Evolutionary conservation across 2,888 invertebrate genomes (phyloP).

Genomic region (Micropterix aruncella): DNA sequence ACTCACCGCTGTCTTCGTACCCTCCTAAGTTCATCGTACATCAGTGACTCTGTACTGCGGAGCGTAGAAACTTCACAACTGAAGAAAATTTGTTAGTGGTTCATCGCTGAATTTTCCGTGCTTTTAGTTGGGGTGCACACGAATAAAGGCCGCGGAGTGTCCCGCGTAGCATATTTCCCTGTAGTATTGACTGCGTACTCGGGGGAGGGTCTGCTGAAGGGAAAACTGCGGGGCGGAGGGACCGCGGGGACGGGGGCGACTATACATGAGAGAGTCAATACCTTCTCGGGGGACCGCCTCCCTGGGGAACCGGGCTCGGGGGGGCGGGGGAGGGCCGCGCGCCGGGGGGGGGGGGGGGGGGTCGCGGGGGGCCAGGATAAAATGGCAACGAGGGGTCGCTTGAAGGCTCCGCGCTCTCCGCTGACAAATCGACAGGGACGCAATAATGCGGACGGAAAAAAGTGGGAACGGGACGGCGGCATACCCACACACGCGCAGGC

Average conservation of each 20-base stretch:
- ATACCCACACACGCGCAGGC: slow-evolving; percentile 5
- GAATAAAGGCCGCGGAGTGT: slow-evolving; percentile 14
- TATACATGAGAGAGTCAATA: slow-evolving; percentile 26
- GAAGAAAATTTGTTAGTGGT: too few species aligned
- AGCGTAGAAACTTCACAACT: too few species aligned
- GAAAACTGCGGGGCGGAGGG: slow-evolving; percentile 9
- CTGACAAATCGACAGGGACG: slow-evolving; percentile 20
- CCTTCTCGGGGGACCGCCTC: slow-evolving; percentile 41
- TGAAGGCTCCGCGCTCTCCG: too few species aligned
- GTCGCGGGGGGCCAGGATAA: slow-evolving; percentile 43
- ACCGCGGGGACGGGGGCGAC: slow-evolving; percentile 15
- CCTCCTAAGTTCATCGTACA: too few species aligned
- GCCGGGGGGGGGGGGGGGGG: slow-evolving; percentile 27
- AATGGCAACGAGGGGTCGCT: slow-evolving; percentile 38
- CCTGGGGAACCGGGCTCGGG: slow-evolving; percentile 24
- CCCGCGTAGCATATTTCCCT: slow-evolving; percentile 35
- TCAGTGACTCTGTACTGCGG: too few species aligned
- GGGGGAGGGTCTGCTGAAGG: slow-evolving; percentile 17
- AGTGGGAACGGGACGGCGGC: slow-evolving; percentile 7
- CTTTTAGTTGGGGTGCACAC: slow-evolving; percentile 4
- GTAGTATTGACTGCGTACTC: slow-evolving; percentile 35
- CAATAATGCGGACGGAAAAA: slow-evolving; percentile 8
- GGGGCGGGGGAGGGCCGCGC: slow-evolving; percentile 15
- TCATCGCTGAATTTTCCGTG: too few species aligned
- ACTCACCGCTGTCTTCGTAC: too few species aligned